phyloP scores from a whole-genome alignment of 2,888 invertebrate species.

The Gymnocheta viridis region DNA sequence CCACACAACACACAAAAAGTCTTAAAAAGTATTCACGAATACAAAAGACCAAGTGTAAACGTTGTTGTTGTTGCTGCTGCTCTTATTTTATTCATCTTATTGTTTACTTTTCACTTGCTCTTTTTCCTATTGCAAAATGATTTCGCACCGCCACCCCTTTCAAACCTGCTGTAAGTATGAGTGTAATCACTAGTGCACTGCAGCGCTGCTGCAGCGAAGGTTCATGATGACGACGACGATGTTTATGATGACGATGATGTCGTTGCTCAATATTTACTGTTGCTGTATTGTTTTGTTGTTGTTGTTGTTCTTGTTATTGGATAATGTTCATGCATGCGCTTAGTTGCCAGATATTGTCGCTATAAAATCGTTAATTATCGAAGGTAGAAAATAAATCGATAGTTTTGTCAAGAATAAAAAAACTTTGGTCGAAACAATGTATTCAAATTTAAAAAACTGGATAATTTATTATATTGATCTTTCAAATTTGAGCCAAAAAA shows the following conservation, averaged over 20 bases:
- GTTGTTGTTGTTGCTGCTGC: conserved; percentile 1
- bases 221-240: neutral
- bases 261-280: conserved; percentile 36
- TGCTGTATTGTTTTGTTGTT: neutral
- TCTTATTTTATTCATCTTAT: conserved; percentile 8
- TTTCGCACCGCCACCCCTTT: too few relatives aligned
- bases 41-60: conserved; percentile 9
- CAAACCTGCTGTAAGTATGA: conserved; percentile 25
- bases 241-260: neutral
- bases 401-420: too few relatives aligned
- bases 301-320: conserved; percentile 3
- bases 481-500: too few relatives aligned
- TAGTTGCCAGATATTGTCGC: neutral
- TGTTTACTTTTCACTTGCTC: conserved; percentile 17
- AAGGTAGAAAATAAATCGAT: too few relatives aligned
- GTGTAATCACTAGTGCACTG: neutral
- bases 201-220: conserved; percentile 5
- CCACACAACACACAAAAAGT: neutral
- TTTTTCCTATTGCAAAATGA: conserved; percentile 9
- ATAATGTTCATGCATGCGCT: neutral
- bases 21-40: conserved; percentile 11
- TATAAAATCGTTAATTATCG: neutral
- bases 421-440: too few relatives aligned
- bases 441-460: too few relatives aligned
- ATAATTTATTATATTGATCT: too few relatives aligned